These are phyloP conservation scores for Nasua narica DNA, from an alignment of 2,797 vertebrate genomes.

Conservation along the genomic window DNA sequence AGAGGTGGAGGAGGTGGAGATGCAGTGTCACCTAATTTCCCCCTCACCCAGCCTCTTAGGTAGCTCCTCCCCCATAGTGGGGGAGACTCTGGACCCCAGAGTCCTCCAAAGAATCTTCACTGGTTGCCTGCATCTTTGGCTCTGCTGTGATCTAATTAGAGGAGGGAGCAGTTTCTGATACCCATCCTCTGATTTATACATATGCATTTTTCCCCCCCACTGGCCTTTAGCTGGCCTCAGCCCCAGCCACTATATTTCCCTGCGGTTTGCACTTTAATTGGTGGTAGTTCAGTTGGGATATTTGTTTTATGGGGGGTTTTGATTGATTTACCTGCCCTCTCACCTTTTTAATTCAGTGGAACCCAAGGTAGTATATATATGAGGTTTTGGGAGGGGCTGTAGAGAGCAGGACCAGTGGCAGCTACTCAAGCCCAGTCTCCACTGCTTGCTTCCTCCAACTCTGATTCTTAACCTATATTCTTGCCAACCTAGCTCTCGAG, in stretches of 20 bases:
- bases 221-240: constrained; percentile 54
- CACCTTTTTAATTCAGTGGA: constrained; percentile 59
- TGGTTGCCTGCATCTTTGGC: constrained; percentile 72
- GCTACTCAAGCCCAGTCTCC: constrained; percentile 44
- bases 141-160: constrained; percentile 69
- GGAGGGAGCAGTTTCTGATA: constrained; percentile 64
- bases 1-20: neutral
- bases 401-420: constrained; percentile 50
- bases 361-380: neutral
- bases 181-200: constrained; percentile 64
- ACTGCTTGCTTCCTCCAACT: constrained; percentile 53
- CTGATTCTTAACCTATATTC: constrained; percentile 47
- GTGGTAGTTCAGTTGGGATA: constrained; percentile 51
- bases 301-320: constrained; percentile 31
- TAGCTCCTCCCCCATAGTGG: constrained; percentile 43
- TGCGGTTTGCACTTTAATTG: constrained; percentile 77
- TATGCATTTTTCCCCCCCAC: constrained; percentile 49
- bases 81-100: constrained; percentile 28
- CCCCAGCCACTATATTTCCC: constrained; percentile 40
- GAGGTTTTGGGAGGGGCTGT: constrained; percentile 22
- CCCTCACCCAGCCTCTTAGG: constrained; percentile 39
- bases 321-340: constrained; percentile 45
- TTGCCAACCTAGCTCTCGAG: constrained; percentile 18
- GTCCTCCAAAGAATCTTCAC: constrained; percentile 76
- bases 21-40: neutral